A percentile compares a stretch with the other conserved stretches of the same genome.
Evolutionary conservation across 2,113 vertebrate species (phyloP).

Genomic region (Fregata magnificens): DNA sequence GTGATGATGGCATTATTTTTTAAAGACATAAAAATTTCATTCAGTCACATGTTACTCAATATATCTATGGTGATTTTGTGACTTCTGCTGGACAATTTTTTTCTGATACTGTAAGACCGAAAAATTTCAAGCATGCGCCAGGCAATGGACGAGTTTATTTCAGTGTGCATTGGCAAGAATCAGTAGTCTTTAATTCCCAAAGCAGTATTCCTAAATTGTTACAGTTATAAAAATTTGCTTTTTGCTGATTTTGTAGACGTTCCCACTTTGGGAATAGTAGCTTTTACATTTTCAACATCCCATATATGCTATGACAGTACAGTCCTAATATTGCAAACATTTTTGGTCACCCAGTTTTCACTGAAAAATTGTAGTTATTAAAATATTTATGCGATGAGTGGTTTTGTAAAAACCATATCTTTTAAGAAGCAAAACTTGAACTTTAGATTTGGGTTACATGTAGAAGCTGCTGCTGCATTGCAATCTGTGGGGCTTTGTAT

Average conservation of each 20-base stretch:
- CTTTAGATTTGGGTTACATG: rapidly evolving
- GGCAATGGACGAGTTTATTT: neutral
- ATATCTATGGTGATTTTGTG: neutral
- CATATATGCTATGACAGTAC: neutral
- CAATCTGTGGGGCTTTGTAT: neutral
- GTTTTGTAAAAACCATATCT: neutral
- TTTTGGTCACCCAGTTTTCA: neutral
- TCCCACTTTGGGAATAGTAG: neutral
- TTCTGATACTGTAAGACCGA: neutral
- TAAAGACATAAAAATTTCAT: neutral
- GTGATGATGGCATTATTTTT: neutral
- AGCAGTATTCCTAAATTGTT: neutral
- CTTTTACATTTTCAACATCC: neutral
- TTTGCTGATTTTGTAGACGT: neutral
- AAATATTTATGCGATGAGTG: neutral
- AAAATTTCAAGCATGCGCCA: neutral
- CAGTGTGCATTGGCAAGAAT: neutral
- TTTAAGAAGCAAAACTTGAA: neutral
- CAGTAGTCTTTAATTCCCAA: neutral
- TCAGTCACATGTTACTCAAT: neutral
- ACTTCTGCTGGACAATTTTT: neutral
- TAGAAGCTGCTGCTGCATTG: neutral
- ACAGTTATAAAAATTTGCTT: neutral
- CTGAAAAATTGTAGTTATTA: neutral
- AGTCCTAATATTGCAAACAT: rapidly evolving